Evolutionary conservation across 2,113 vertebrate genomes (phyloP), one percentile per base, ranked within the genome.

Genomic region (Athene cunicularia): DNA sequence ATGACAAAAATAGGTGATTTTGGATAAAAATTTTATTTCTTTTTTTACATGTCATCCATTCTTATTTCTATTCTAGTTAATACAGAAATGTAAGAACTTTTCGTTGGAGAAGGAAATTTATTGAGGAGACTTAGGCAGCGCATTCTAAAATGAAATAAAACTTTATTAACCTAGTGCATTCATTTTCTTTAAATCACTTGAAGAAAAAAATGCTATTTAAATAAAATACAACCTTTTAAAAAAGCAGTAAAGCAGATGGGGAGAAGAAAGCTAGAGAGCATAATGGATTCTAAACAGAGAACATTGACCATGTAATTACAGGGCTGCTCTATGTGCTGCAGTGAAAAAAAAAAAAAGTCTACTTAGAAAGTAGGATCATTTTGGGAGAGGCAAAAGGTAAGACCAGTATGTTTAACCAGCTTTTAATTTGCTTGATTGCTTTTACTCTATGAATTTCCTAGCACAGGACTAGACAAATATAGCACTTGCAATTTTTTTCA

Each of bases 41-140:
- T 82, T 83, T 86, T 88, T 75, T 52, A 94, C 90, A 95, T 47
- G 47, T 62, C 55, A 92, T 66, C 50, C 53, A 66, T 88, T 95
- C 70, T 76, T 94, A 92, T 35, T 93, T 93, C 92, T 92, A 76
- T 75, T 90, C 88, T 95, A 86, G 37, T 92, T 85, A 86, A 92
- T 77, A 96, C 71, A 97, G 88, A 93, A 94, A 86, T 64, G 26
- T 66, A 90, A 79, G 62, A 90, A 80, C 27, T 90, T 93, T 84
- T 53, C 1, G 9, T 7, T 59, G 41, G 59, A 83, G 67, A 94
- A 90, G 58, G 24, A 90, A 73, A 90, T 73, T 63, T 74, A 87
- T 33, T 85, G 49, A 90, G 24, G 14, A 93, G 21, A 89, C 17
- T 82, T 86, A 92, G 37, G 92, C 62, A 96, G 71, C 2, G 15